Evolutionary conservation across 2,113 vertebrate species (phyloP).

Genomic region (Willisornis vidua): DNA sequence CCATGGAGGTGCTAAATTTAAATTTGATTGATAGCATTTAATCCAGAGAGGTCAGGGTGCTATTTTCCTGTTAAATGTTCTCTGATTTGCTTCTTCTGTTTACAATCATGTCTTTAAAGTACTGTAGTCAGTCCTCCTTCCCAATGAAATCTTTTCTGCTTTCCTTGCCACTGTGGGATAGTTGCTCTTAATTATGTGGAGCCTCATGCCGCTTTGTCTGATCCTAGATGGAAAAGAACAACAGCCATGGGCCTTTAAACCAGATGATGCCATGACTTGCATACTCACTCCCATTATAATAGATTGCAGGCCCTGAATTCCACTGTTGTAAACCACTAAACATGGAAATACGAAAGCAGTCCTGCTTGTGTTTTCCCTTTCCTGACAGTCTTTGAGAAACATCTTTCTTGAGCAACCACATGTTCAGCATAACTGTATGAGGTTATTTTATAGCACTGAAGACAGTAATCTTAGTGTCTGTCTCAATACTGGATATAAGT

Average conservation of each 20-base stretch:
- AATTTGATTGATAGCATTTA: conserved; percentile 75
- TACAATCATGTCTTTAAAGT: conserved; percentile 60
- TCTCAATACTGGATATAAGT: background rate
- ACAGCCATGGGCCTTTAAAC: conserved; percentile 48
- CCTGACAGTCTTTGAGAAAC: conserved; percentile 44
- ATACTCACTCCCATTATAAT: background rate
- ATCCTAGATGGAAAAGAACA: conserved; percentile 54
- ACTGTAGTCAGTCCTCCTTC: conserved; percentile 38
- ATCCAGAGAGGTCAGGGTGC: conserved; percentile 66
- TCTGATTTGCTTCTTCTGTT: conserved; percentile 59
- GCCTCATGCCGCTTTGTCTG: background rate
- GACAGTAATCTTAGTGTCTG: conserved; percentile 9
- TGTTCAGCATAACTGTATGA: conserved; percentile 37
- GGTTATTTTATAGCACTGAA: conserved; percentile 30
- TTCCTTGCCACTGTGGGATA: conserved; percentile 51
- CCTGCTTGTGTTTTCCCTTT: conserved; percentile 41
- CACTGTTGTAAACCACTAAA: conserved; percentile 27
- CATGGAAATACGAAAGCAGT: conserved; percentile 45
- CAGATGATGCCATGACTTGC: conserved; percentile 41
- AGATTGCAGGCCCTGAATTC: conserved; percentile 10
- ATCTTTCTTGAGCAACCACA: conserved; percentile 49
- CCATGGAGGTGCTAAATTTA: conserved; percentile 81
- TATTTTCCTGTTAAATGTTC: conserved; percentile 72
- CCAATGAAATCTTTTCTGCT: conserved; percentile 42
- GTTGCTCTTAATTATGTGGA: conserved; percentile 44